Percentiles rank a stretch among this genome's conserved stretches.
These are phyloP conservation scores for Ceratoteleas bidentatus DNA, from an alignment of 1,140 invertebrate species.

Conservation along the genomic window DNA sequence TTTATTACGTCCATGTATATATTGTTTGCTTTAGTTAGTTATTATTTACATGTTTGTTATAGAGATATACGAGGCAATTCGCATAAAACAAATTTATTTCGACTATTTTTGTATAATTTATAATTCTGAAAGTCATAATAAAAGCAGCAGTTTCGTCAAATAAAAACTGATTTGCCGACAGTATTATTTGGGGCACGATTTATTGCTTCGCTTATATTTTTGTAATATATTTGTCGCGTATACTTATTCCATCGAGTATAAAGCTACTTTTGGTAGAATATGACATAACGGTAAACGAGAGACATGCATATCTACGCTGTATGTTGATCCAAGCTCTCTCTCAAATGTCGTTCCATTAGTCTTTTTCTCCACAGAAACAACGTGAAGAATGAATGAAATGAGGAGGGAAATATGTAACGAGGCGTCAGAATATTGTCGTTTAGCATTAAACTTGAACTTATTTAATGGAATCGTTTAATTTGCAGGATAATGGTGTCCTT, in stretches of 20 bases:
- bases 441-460: constrained; percentile 6
- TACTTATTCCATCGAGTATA: constrained; percentile 3
- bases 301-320: constrained; percentile 3
- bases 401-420: constrained; percentile 7
- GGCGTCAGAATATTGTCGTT: constrained; percentile 1
- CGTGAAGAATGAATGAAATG: background rate
- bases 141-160: too few relatives aligned
- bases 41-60: too few relatives aligned
- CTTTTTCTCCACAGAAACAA: constrained; percentile 15
- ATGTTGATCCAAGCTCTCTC: constrained; percentile 8
- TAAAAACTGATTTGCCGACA: too few relatives aligned
- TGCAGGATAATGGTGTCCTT: background rate
- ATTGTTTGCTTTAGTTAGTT: too few relatives aligned
- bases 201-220: constrained; percentile 7
- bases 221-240: background rate
- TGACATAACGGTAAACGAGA: constrained; percentile 13
- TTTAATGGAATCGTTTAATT: constrained; percentile 3
- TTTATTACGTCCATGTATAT: too few relatives aligned
- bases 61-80: too few relatives aligned
- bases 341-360: constrained; percentile 13
- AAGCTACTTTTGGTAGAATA: constrained; percentile 16
- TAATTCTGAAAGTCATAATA: too few relatives aligned
- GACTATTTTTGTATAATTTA: too few relatives aligned
- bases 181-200: too few relatives aligned
- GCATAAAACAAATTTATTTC: too few relatives aligned